These are phyloP conservation scores for Centrocercus urophasianus DNA, from an alignment of 2,113 vertebrate species.

Conservation along the genomic window DNA sequence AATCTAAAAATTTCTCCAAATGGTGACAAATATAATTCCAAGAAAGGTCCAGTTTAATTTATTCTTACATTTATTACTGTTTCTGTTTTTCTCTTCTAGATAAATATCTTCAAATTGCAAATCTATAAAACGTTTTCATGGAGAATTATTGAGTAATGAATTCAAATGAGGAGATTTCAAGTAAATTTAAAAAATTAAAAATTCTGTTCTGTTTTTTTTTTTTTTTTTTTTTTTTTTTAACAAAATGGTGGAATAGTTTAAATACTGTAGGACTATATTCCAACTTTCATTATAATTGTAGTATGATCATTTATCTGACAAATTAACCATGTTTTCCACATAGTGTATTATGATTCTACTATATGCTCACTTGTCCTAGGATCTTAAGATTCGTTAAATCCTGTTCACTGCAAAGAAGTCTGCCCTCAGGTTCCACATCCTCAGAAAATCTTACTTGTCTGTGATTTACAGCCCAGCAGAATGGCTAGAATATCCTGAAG, in stretches of 20 bases:
- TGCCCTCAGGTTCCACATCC: neutral
- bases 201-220: neutral
- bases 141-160: neutral
- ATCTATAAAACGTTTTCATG: neutral
- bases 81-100: neutral
- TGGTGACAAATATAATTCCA: neutral
- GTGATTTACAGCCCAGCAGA: neutral
- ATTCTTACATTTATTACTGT: neutral
- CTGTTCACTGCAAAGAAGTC: neutral
- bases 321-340: neutral
- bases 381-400: neutral
- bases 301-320: neutral
- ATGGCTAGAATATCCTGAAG: neutral
- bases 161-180: neutral
- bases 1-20: neutral
- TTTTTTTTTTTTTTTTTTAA: neutral
- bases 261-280: neutral
- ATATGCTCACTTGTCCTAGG: neutral
- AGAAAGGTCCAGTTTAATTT: neutral
- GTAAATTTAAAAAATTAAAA: neutral
- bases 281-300: neutral
- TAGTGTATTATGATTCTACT: neutral
- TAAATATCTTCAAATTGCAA: neutral
- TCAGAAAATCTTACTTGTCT: neutral
- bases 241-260: neutral